A percentile compares a stretch with the other conserved stretches of the same genome.
These are phyloP conservation scores for Myrmophylax atrothorax DNA, from an alignment of 2,113 vertebrate species.

Conservation along the genomic window DNA sequence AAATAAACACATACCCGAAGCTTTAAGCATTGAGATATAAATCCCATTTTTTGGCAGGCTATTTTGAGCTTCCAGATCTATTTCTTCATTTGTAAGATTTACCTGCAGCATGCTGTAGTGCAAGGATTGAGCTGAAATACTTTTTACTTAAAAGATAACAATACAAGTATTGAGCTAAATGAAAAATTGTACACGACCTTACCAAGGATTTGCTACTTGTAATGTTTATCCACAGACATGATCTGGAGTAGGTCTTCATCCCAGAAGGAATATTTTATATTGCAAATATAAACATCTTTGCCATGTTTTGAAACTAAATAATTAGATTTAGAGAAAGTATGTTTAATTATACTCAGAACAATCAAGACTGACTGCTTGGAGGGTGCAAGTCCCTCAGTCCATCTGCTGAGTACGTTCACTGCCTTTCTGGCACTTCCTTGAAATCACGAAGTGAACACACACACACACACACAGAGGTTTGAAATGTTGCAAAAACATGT, in stretches of 20 bases:
- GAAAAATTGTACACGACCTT: not conserved
- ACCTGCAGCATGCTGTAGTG: not conserved
- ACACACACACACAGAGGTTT: conserved; percentile 40
- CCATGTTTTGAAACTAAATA: not conserved
- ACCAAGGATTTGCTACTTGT: not conserved
- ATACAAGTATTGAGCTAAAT: not conserved
- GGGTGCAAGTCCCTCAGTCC: conserved; percentile 46
- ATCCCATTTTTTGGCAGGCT: not conserved
- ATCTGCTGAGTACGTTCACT: conserved; percentile 59
- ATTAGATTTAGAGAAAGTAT: conserved; percentile 53
- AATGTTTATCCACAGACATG: not conserved
- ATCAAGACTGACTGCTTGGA: conserved; percentile 55
- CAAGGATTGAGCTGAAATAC: not conserved
- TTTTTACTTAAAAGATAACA: not conserved
- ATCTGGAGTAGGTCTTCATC: not conserved
- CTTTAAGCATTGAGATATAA: not conserved
- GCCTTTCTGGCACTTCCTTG: conserved; percentile 42
- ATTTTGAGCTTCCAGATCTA: not conserved
- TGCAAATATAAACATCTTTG: not conserved
- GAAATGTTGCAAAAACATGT: conserved; percentile 35
- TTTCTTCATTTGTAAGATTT: not conserved
- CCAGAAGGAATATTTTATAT: not conserved
- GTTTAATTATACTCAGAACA: conserved; percentile 53
- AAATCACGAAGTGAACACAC: conserved; percentile 48
- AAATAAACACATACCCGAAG: not conserved